Conservation (phyloP, 2,113 vertebrate genomes). For the Mungos mungo region DNA sequence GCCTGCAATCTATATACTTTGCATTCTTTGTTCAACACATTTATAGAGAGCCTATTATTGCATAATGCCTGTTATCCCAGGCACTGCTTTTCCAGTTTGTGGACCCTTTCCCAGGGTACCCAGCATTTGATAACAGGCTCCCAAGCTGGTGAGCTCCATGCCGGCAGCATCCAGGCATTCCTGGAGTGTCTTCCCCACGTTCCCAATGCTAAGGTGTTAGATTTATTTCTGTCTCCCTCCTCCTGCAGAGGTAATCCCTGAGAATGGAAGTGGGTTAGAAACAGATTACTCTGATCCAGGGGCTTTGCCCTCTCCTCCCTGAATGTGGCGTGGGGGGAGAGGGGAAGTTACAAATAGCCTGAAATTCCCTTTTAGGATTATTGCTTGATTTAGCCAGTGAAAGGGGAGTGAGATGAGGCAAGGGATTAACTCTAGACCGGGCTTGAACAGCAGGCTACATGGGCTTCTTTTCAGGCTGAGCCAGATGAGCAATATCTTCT, state of each 20-base stretch:
- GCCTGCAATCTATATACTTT: not conserved
- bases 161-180: not conserved
- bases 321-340: not conserved
- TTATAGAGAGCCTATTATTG: not conserved
- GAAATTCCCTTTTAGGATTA: slow-evolving; percentile 75
- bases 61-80: not conserved
- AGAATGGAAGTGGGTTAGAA: slow-evolving; percentile 74
- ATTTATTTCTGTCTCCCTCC: slow-evolving; percentile 51
- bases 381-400: slow-evolving; percentile 52
- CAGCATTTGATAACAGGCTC: not conserved
- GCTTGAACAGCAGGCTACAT: not conserved
- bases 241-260: slow-evolving; percentile 62
- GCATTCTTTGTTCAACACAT: not conserved
- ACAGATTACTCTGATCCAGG: slow-evolving; percentile 74
- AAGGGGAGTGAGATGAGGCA: slow-evolving; percentile 43
- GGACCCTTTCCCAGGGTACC: not conserved
- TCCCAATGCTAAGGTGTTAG: not conserved
- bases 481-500: slow-evolving; percentile 40
- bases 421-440: slow-evolving; percentile 50
- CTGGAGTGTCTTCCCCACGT: not conserved
- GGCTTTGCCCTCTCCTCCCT: slow-evolving; percentile 60
- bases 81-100: not conserved
- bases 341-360: slow-evolving; percentile 52
- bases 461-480: slow-evolving; percentile 34
- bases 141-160: not conserved